These are phyloP conservation scores for Cynocephalus volans DNA, from an alignment of 2,113 vertebrate species.

Conservation along the genomic window DNA sequence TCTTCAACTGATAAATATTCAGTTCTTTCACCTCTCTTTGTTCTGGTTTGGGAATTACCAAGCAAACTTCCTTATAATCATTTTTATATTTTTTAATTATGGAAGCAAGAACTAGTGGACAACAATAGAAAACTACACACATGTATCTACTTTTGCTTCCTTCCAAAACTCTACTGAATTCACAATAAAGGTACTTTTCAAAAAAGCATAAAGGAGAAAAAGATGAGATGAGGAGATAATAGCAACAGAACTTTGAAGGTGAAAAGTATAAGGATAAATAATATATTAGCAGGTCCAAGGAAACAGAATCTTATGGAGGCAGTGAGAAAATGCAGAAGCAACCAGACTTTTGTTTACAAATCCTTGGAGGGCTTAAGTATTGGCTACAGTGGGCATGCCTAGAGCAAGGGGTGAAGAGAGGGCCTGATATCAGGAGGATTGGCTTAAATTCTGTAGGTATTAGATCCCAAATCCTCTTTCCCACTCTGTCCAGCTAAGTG, in stretches of 20 bases:
- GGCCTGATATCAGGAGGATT: too few relatives aligned
- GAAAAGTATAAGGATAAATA: neutral
- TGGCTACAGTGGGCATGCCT: neutral
- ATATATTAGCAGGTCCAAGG: neutral
- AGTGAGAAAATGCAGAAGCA: neutral
- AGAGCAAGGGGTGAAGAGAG: too few relatives aligned
- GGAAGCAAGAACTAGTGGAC: neutral
- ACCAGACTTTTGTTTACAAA: neutral
- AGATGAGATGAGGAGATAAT: neutral
- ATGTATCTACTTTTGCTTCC: neutral
- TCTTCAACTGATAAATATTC: too few relatives aligned
- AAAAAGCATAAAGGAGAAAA: neutral
- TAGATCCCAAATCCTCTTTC: too few relatives aligned
- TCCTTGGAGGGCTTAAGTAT: neutral
- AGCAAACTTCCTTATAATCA: neutral
- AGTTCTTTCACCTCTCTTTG: neutral
- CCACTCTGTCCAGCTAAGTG: too few relatives aligned
- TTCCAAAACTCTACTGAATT: neutral
- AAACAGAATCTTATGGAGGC: neutral
- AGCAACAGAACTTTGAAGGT: neutral
- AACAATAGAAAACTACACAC: constrained; percentile 14
- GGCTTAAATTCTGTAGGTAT: too few relatives aligned
- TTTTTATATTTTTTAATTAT: constrained; percentile 54
- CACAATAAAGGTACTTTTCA: neutral
- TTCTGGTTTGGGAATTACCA: constrained; percentile 36